These are phyloP conservation scores for Sturmia bella DNA, from an alignment of 2,888 invertebrate genomes.

Conservation along the genomic window DNA sequence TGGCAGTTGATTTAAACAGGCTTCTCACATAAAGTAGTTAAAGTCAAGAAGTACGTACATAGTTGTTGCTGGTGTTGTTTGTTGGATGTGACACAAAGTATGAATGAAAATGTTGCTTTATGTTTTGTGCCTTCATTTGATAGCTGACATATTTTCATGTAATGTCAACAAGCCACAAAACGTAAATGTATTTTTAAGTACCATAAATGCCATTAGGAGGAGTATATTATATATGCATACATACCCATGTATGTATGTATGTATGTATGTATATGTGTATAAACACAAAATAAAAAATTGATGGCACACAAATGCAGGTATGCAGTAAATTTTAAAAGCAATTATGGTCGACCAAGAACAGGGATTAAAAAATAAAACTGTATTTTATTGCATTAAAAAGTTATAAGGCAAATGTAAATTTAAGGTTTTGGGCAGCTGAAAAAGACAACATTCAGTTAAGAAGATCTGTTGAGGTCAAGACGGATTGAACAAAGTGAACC, in stretches of 20 bases:
- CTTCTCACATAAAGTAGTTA: constrained; percentile 14
- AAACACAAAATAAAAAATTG: not conserved
- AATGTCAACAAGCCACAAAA: constrained; percentile 57
- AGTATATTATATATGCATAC: no score
- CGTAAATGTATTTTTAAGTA: constrained; percentile 66
- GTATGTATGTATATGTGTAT: no score
- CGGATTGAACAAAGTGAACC: no score
- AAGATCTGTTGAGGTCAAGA: no score
- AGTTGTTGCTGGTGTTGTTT: not conserved
- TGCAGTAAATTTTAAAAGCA: constrained; percentile 8
- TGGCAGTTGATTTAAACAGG: not conserved
- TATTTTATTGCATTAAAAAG: no score
- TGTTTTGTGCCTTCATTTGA: constrained; percentile 40
- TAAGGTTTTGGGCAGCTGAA: no score
- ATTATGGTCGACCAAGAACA: constrained; percentile 6
- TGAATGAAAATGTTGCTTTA: constrained; percentile 12
- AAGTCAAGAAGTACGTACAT: constrained; percentile 8
- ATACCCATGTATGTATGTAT: no score
- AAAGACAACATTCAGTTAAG: no score
- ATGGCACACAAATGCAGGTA: not conserved
- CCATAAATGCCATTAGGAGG: constrained; percentile 30
- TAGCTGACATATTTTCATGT: constrained; percentile 66
- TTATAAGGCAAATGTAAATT: no score
- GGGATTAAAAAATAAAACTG: not conserved
- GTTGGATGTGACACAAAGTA: not conserved